phyloP scores from a whole-genome alignment of 1,140 invertebrate genomes.

The Drosophila paulistorum region DNA sequence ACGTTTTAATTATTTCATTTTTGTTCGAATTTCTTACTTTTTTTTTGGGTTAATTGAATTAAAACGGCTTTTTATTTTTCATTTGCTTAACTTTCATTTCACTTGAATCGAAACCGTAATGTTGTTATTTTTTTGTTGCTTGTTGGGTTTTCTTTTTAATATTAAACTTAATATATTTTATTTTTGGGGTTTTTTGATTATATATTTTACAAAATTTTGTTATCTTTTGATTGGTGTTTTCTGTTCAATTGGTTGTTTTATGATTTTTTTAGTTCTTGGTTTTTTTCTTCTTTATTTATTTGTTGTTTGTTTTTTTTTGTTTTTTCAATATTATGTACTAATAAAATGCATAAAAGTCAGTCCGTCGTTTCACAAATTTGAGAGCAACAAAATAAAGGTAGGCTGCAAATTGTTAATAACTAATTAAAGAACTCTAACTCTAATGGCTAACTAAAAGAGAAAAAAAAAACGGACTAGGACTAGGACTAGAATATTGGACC shows the following conservation, averaged over 20 bases:
- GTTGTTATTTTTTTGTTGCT: slow-evolving; percentile 24
- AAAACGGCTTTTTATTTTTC: slow-evolving; percentile 45
- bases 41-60: slow-evolving; percentile 48
- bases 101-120: slow-evolving; percentile 13
- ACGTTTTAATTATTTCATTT: slow-evolving; percentile 45
- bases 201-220: slow-evolving; percentile 37
- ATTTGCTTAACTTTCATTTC: slow-evolving; percentile 43
- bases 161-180: neutral
- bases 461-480: neutral
- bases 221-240: slow-evolving; percentile 44
- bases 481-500: neutral
- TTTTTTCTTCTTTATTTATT: slow-evolving; percentile 24
- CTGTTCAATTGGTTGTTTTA: slow-evolving; percentile 32
- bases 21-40: slow-evolving; percentile 36
- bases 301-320: neutral
- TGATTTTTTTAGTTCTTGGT: slow-evolving; percentile 13
- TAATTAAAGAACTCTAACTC: slow-evolving; percentile 1
- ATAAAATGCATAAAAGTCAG: slow-evolving; percentile 81
- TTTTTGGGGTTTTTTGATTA: slow-evolving; percentile 8
- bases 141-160: slow-evolving; percentile 28
- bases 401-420: slow-evolving; percentile 26
- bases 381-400: slow-evolving; percentile 16
- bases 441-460: neutral
- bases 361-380: slow-evolving; percentile 80
- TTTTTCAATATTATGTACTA: slow-evolving; percentile 65